Conservation (phyloP, 2,888 invertebrate genomes). For the Rhingia rostrata region DNA sequence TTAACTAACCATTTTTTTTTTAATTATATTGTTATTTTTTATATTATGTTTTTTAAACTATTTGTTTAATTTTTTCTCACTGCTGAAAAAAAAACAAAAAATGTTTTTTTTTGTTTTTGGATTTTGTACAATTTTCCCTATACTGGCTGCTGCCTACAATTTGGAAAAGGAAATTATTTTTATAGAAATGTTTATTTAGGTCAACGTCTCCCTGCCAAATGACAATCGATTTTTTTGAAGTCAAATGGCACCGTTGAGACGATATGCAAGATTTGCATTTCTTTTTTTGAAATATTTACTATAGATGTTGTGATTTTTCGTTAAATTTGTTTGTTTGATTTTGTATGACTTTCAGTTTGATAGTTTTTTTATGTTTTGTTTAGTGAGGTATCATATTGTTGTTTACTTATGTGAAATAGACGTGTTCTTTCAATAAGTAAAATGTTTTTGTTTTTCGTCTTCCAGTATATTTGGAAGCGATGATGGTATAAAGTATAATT, state of each 20-base stretch:
- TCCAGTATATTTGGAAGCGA: no score
- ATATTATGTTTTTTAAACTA: slow-evolving; percentile 24
- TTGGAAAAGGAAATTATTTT: slow-evolving; percentile 62
- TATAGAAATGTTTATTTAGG: slow-evolving; percentile 56
- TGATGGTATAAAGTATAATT: no score
- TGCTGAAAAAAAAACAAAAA: slow-evolving; percentile 55
- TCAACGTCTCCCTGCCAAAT: slow-evolving; percentile 73
- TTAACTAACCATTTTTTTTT: slow-evolving; percentile 47
- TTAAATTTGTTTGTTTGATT: slow-evolving; percentile 6
- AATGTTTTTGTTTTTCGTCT: no score
- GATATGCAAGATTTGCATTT: slow-evolving; percentile 40
- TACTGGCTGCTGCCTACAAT: slow-evolving; percentile 59
- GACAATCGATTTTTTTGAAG: slow-evolving; percentile 75
- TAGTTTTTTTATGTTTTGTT: neutral
- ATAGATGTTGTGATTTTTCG: slow-evolving; percentile 45
- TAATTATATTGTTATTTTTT: slow-evolving; percentile 16
- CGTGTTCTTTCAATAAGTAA: no score
- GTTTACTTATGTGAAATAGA: no score
- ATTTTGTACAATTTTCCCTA: slow-evolving; percentile 56
- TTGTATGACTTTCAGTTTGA: slow-evolving; percentile 15
- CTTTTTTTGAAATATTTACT: slow-evolving; percentile 20
- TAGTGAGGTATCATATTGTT: neutral
- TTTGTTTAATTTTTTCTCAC: slow-evolving; percentile 71
- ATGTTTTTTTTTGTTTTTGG: slow-evolving; percentile 45
- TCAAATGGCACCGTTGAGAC: slow-evolving; percentile 59